These are phyloP conservation scores for Cygnus atratus DNA, from an alignment of 2,113 vertebrate species.

Conservation along the genomic window DNA sequence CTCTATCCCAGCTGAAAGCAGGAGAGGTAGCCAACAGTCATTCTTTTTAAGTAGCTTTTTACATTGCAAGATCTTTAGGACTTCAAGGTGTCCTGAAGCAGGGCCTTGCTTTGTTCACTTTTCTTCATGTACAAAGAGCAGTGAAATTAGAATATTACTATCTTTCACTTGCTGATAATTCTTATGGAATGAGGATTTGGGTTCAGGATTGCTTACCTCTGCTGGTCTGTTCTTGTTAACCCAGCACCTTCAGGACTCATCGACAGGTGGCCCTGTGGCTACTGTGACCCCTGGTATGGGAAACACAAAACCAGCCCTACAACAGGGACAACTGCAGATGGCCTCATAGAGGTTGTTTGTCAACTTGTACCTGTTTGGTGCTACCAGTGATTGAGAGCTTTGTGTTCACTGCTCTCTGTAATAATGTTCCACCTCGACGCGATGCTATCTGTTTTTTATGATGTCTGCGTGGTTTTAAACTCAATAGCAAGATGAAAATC, in stretches of 20 bases:
- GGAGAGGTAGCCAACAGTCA: not conserved
- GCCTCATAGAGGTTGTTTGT: not conserved
- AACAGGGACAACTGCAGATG: not conserved
- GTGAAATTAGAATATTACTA: not conserved
- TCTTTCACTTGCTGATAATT: not conserved
- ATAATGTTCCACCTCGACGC: not conserved
- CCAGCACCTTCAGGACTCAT: not conserved
- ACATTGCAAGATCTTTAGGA: not conserved
- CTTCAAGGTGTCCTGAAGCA: not conserved
- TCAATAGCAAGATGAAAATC: not conserved
- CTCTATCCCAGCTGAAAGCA: too few relatives aligned
- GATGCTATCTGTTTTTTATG: not conserved
- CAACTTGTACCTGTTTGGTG: not conserved
- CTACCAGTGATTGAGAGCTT: not conserved
- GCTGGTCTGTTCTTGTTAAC: not conserved
- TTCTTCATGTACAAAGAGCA: not conserved
- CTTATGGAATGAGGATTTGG: not conserved
- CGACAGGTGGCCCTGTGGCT: not conserved
- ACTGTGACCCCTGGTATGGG: not conserved
- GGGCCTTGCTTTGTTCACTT: not conserved
- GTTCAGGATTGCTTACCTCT: not conserved
- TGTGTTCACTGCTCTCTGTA: not conserved
- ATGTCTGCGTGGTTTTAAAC: not conserved
- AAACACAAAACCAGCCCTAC: not conserved
- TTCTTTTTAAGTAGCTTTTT: not conserved